Conservation (phyloP, 2,797 vertebrate genomes). For the Galaxias olidus region DNA sequence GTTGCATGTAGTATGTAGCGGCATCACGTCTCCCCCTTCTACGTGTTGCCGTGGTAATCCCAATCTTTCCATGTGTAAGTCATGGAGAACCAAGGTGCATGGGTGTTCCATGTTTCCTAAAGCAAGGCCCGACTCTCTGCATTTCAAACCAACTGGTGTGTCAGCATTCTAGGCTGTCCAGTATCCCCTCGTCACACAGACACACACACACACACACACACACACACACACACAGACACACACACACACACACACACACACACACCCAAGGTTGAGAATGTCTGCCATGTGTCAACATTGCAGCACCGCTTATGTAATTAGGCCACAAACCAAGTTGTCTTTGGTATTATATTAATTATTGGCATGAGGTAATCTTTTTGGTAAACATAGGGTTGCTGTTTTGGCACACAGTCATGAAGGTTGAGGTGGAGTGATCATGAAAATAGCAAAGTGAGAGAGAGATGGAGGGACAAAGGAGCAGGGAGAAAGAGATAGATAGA, state of each 20-base stretch:
- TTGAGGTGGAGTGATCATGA: no score
- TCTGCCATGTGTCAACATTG: neutral
- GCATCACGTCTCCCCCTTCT: no score
- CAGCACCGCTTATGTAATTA: neutral
- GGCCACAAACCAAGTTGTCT: neutral
- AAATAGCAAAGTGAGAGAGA: no score
- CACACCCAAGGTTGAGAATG: neutral
- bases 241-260: neutral
- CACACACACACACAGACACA: neutral
- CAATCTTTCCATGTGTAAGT: no score
- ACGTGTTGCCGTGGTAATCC: no score
- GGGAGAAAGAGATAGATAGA: no score
- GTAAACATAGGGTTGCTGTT: neutral
- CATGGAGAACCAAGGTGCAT: no score
- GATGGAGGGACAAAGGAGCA: no score
- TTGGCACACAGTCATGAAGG: neutral
- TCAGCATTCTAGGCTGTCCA: slow-evolving; percentile 2
- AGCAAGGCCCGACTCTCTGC: neutral
- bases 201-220: neutral
- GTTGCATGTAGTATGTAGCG: no score
- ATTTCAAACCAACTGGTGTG: neutral
- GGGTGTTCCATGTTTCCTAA: no score
- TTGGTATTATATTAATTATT: neutral
- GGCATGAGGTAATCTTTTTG: neutral
- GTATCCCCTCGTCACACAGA: slow-evolving; percentile 9